These are phyloP conservation scores for Bimastos eiseni DNA, from an alignment of 2,888 invertebrate genomes.

Conservation along the genomic window DNA sequence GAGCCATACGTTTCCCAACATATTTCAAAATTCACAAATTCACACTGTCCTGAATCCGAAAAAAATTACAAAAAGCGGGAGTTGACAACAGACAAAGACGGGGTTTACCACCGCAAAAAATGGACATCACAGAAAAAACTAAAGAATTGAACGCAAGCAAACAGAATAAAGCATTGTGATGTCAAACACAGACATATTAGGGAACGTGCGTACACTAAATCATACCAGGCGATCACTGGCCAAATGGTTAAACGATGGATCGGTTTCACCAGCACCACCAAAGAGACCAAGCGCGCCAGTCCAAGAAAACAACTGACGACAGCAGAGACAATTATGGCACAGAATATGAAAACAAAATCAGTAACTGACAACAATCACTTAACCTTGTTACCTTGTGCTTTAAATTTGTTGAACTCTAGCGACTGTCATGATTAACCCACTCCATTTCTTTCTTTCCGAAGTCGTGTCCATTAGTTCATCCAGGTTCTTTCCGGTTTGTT, in stretches of 20 bases:
- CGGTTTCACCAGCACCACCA: background rate
- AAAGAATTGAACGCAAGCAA: background rate
- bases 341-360: background rate
- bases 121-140: background rate
- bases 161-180: background rate
- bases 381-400: too few species aligned
- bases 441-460: too few species aligned
- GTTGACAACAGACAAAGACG: background rate
- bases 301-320: constrained; percentile 15
- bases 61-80: background rate
- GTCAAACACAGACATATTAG: background rate
- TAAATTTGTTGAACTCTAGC: too few species aligned
- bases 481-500: too few species aligned
- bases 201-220: background rate
- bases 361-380: too few species aligned
- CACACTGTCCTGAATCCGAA: background rate
- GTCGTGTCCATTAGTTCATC: too few species aligned
- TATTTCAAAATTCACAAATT: background rate
- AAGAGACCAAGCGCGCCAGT: background rate
- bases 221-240: background rate
- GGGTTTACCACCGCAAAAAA: background rate
- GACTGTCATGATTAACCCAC: too few species aligned
- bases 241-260: background rate
- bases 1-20: too few species aligned
- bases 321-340: background rate